These are phyloP conservation scores for Pseudomugil gertrudae DNA, from an alignment of 2,797 vertebrate species.

Conservation along the genomic window DNA sequence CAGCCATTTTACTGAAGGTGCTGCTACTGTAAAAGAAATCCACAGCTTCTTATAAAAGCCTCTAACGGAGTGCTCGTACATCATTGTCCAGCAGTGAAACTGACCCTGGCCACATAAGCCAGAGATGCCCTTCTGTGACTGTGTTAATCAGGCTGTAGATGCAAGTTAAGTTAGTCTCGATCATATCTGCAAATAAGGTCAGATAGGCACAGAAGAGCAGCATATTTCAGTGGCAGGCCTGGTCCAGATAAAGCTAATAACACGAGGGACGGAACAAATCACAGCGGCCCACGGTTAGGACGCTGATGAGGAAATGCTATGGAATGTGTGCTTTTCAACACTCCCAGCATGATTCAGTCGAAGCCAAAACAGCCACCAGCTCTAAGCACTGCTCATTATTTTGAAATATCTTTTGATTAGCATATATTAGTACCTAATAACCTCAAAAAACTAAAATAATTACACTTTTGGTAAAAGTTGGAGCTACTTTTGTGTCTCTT, in stretches of 20 bases:
- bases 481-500: conserved; percentile 1
- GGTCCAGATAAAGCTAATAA: conserved; percentile 80
- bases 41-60: conserved; percentile 22
- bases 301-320: conserved; percentile 70
- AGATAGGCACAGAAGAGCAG: conserved; percentile 54
- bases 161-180: conserved; percentile 67
- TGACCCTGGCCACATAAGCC: conserved; percentile 29
- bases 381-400: conserved; percentile 13
- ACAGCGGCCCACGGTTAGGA: conserved; percentile 55
- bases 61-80: conserved; percentile 16
- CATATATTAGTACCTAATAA: conserved; percentile 42
- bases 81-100: conserved; percentile 37
- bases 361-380: conserved; percentile 72
- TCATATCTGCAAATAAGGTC: conserved; percentile 66
- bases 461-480: conserved; percentile 6
- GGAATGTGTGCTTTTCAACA: conserved; percentile 83
- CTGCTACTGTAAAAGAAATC: conserved; percentile 35
- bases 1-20: conserved; percentile 22
- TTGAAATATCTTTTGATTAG: conserved; percentile 27
- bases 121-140: conserved; percentile 26
- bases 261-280: conserved; percentile 67
- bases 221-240: conserved; percentile 82
- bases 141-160: conserved; percentile 22
- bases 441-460: conserved; percentile 13
- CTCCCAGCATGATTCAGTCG: conserved; percentile 68